Evolutionary conservation across 2,113 vertebrate species (phyloP).

Genomic region (Zosterops japonicus): DNA sequence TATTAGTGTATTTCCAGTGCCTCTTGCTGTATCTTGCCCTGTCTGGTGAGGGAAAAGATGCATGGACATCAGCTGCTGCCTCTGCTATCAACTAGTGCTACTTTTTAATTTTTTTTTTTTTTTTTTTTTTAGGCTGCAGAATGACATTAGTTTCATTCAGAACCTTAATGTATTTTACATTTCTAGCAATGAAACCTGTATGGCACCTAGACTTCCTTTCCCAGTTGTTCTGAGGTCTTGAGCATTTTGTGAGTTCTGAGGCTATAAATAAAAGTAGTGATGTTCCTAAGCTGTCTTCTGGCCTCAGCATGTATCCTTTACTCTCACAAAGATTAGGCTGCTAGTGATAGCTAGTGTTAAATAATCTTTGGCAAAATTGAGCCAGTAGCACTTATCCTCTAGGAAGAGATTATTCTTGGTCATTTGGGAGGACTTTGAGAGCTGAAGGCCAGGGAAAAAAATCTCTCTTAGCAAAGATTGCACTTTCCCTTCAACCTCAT

Average conservation of each 20-base stretch:
- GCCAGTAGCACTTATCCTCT: neutral
- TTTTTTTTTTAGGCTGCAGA: neutral
- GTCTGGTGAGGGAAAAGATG: neutral
- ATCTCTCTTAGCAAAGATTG: neutral
- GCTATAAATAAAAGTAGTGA: neutral
- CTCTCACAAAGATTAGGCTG: neutral
- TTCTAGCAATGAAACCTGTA: neutral
- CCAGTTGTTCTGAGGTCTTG: neutral
- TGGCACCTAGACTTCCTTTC: neutral
- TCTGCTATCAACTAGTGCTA: neutral
- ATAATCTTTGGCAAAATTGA: neutral
- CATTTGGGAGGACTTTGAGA: neutral
- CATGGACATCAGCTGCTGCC: neutral
- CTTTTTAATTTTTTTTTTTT: neutral
- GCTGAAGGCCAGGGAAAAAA: neutral
- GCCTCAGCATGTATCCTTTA: neutral
- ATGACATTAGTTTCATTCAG: neutral
- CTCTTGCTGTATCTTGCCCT: neutral
- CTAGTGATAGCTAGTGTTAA: neutral
- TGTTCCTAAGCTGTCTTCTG: neutral
- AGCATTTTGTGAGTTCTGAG: neutral
- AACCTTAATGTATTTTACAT: neutral
- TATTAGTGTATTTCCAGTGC: neutral
- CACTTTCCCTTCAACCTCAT: neutral
- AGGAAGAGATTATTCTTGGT: neutral